Conservation (phyloP, 2,888 invertebrate genomes). For the Ennomos fuscantarius region DNA sequence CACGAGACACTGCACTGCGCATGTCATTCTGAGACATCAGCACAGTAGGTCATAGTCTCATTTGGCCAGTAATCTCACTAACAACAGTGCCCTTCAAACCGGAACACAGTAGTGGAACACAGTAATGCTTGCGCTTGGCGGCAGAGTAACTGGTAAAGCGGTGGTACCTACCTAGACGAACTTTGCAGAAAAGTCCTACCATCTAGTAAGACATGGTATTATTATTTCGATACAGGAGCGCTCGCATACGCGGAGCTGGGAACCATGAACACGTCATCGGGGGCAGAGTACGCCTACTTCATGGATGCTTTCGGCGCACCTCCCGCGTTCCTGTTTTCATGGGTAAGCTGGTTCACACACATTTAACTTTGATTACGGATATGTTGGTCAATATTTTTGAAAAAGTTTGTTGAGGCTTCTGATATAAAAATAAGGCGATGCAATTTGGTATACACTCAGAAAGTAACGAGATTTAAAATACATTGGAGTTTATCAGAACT, state of each 20-base stretch:
- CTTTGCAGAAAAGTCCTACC: too few species aligned
- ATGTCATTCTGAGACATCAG: too few species aligned
- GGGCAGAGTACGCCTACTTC: conserved; percentile 98
- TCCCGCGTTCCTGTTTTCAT: conserved; percentile 96
- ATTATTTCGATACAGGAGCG: conserved; percentile 87
- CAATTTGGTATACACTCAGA: conserved; percentile 11
- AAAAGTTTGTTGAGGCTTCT: conserved; percentile 11
- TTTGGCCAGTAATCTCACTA: too few species aligned
- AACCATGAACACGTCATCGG: conserved; percentile 97
- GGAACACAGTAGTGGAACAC: too few species aligned
- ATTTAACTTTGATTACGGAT: conserved; percentile 4
- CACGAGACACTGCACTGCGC: too few species aligned
- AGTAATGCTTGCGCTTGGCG: too few species aligned
- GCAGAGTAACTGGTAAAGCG: too few species aligned
- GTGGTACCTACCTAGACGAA: too few species aligned
- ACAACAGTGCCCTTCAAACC: too few species aligned
- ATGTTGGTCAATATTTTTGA: conserved; percentile 9
- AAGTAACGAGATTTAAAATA: neutral
- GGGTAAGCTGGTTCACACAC: conserved; percentile 84
- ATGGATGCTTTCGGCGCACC: conserved; percentile 97
- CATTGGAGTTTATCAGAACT: neutral
- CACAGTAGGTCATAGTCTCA: too few species aligned
- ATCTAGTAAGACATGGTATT: too few species aligned
- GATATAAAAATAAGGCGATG: conserved; percentile 1
- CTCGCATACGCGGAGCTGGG: conserved; percentile 97